Evolutionary conservation across 2,888 invertebrate species (phyloP), one percentile per base, ranked within the genome.

Genomic region (Thereva unica): DNA sequence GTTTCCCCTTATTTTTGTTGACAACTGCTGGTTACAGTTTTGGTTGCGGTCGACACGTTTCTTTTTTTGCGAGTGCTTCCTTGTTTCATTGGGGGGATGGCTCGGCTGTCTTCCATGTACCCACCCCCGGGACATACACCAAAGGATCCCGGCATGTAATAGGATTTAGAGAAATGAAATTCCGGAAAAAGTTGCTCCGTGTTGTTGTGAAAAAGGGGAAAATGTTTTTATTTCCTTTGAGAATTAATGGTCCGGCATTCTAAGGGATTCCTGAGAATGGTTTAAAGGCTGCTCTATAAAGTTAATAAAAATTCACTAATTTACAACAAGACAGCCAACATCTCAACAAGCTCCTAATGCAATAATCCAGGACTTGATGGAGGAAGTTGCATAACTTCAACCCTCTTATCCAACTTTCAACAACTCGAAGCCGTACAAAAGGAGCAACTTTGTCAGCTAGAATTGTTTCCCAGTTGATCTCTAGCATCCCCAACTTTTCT

Each of bases 21-120:
- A 40, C 61, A 61, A 50, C 50, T 59, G 59, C 38, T 47, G 61
- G 61, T 61, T 61, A 50, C 50, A 50, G 61, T 61, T 61, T 61
- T 50, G 23, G 50, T 41, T 23, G 23, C 23, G 23, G 23, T 23
- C 23, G 23, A 23, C 23, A 23, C 23, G 23, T 23, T 23, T 23
- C 23, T 23, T 23, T 23, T 23, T 23, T 23, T 23, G 23, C 23
- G 23, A 23, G 23, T 23, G 23, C 23, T 23, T 23, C 23, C 23
- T 23, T 23, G 23, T 23, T 50, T 61, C 61, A 61, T 61, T 61
- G 50, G 50, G 61, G 50, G 50, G 10, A 5, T 10, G 53, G 2
- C 2, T 38, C 45, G 12, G 50, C 45, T 45, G 50, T 6, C 9
- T 40, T 61, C 9, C 35, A 50, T 23, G 50, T 23, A 23, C 23